Conservation (phyloP, 2,797 vertebrate species). For the Philypnodon macrostomus region DNA sequence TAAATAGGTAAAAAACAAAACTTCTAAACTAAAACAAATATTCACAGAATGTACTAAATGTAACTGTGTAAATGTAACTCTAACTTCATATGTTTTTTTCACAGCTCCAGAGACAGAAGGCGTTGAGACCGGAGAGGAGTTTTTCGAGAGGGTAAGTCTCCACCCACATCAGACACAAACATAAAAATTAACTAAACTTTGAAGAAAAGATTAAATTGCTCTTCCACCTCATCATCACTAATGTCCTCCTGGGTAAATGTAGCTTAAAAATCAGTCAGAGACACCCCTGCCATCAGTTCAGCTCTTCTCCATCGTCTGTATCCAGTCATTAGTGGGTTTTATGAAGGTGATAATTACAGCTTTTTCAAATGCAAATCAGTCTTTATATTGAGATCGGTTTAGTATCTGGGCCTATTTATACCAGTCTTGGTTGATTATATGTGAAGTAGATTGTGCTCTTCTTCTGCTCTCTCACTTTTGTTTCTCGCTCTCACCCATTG, state of each 20-base stretch:
- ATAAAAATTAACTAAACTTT: slow-evolving; percentile 6
- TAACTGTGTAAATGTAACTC: too few species aligned
- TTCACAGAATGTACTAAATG: too few species aligned
- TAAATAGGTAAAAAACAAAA: too few species aligned
- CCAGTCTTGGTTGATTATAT: slow-evolving; percentile 23
- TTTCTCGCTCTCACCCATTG: slow-evolving; percentile 28
- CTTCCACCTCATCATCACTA: slow-evolving; percentile 12
- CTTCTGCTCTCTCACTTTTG: slow-evolving; percentile 13
- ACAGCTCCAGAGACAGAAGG: slow-evolving; percentile 64
- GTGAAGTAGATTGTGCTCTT: slow-evolving; percentile 16
- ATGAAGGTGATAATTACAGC: slow-evolving; percentile 42
- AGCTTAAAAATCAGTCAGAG: slow-evolving; percentile 22
- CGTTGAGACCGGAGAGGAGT: slow-evolving; percentile 72
- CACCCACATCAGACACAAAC: slow-evolving; percentile 1
- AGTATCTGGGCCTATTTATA: slow-evolving; percentile 28
- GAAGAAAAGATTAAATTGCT: slow-evolving; percentile 7
- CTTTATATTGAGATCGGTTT: slow-evolving; percentile 56
- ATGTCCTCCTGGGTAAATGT: slow-evolving; percentile 16
- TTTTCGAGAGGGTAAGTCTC: slow-evolving; percentile 77
- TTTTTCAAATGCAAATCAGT: slow-evolving; percentile 70
- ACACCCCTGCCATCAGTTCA: slow-evolving; percentile 13
- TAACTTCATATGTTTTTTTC: slow-evolving; percentile 45
- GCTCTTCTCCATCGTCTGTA: slow-evolving; percentile 33
- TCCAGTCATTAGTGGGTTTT: slow-evolving; percentile 50
- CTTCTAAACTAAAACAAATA: too few species aligned